A percentile compares a stretch with the other conserved stretches of the same genome.
Conservation (phyloP, 2,888 invertebrate genomes). For the Orthosia gothica region DNA sequence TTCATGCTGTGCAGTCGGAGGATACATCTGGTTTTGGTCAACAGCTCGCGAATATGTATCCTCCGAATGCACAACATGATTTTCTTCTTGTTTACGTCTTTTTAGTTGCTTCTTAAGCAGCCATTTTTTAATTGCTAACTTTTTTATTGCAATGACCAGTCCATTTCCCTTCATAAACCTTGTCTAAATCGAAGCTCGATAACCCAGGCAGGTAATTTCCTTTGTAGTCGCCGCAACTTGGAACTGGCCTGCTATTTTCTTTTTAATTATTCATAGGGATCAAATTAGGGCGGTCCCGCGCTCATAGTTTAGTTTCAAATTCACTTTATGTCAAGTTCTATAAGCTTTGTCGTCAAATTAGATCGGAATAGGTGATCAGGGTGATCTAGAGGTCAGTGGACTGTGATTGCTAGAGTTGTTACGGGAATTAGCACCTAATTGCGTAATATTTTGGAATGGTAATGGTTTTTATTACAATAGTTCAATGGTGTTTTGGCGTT, state of each 20-base stretch:
- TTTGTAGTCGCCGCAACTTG: slow-evolving; percentile 44
- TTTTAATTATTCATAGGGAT: slow-evolving; percentile 63
- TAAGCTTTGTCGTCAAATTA: slow-evolving; percentile 23
- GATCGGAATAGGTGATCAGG: slow-evolving; percentile 9
- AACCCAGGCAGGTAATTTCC: slow-evolving; percentile 55
- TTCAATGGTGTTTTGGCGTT: no score
- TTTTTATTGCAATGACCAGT: not conserved
- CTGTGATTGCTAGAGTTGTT: slow-evolving; percentile 4
- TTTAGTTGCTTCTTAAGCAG: no score
- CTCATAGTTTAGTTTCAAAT: slow-evolving; percentile 40
- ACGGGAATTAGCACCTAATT: slow-evolving; percentile 8
- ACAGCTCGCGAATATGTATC: no score
- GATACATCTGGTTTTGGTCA: no score
- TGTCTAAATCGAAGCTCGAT: slow-evolving; percentile 44
- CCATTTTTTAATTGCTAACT: no score
- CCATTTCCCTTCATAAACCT: not conserved
- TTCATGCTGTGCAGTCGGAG: no score
- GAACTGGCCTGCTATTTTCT: slow-evolving; percentile 41
- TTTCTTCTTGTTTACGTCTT: no score
- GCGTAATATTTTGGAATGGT: not conserved
- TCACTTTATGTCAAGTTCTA: slow-evolving; percentile 43
- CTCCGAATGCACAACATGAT: no score
- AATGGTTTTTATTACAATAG: not conserved
- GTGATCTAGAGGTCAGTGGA: slow-evolving; percentile 2
- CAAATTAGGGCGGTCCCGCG: slow-evolving; percentile 54